Evolutionary conservation across 2,888 invertebrate species (phyloP).

Genomic region (Erannis defoliaria): DNA sequence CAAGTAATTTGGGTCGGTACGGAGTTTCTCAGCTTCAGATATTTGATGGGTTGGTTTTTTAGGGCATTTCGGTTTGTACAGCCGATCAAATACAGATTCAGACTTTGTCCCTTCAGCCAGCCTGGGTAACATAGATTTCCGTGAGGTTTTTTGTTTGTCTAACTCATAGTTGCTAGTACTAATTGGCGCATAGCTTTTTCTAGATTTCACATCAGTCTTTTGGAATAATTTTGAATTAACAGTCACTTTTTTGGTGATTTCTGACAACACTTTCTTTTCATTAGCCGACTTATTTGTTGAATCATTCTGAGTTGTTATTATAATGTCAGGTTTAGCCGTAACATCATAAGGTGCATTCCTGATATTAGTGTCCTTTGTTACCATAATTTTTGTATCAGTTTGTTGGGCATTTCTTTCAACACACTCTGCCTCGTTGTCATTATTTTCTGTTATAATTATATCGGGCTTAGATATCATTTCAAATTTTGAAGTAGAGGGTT

Average conservation of each 20-base stretch:
- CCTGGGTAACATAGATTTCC: conserved; percentile 57
- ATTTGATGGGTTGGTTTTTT: conserved; percentile 46
- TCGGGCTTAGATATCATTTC: conserved; percentile 5
- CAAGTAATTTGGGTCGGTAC: conserved; percentile 63
- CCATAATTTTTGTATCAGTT: neutral
- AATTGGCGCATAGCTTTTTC: conserved; percentile 49
- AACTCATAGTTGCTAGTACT: conserved; percentile 34
- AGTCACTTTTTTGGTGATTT: conserved; percentile 21
- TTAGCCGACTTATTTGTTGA: neutral
- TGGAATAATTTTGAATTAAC: conserved; percentile 9
- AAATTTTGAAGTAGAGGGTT: neutral
- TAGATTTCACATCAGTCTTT: neutral
- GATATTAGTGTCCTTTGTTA: neutral
- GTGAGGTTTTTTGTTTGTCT: conserved; percentile 35
- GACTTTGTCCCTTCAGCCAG: conserved; percentile 43
- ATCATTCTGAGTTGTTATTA: conserved; percentile 1
- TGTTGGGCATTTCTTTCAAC: neutral
- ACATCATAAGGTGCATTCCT: neutral
- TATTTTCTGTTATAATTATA: conserved; percentile 7
- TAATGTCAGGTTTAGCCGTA: neutral
- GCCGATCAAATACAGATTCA: conserved; percentile 74
- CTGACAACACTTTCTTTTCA: conserved; percentile 19
- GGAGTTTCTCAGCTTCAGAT: conserved; percentile 56
- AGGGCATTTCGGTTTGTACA: conserved; percentile 70
- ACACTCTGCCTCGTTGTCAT: neutral